phyloP scores from a whole-genome alignment of 1,140 invertebrate species.

The Leptopilina boulardi region DNA sequence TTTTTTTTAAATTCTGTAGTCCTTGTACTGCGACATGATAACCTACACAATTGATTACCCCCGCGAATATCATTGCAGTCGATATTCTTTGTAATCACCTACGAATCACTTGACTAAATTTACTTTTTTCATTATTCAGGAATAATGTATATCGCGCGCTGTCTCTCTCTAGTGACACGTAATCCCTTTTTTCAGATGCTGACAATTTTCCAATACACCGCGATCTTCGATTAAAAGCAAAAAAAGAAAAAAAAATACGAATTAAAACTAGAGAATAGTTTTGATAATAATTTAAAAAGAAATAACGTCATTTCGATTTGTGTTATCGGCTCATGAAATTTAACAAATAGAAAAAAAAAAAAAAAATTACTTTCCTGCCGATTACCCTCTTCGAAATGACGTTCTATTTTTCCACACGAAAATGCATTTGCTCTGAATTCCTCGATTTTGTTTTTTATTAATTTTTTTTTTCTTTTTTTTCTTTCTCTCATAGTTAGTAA shows the following conservation, averaged over 20 bases:
- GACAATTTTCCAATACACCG: slow-evolving; percentile 46
- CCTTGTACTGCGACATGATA: slow-evolving; percentile 52
- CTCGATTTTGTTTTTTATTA: slow-evolving; percentile 10
- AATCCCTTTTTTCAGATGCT: slow-evolving; percentile 54
- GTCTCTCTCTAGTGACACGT: slow-evolving; percentile 33
- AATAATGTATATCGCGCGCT: background rate
- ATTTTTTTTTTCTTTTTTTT: slow-evolving; percentile 25
- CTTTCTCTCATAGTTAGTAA: slow-evolving; percentile 15
- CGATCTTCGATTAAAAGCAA: slow-evolving; percentile 29
- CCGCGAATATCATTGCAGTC: slow-evolving; percentile 46
- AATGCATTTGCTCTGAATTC: slow-evolving; percentile 47
- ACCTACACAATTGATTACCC: slow-evolving; percentile 49
- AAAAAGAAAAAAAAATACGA: slow-evolving; percentile 3
- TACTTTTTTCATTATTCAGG: slow-evolving; percentile 36
- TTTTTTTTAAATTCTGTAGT: slow-evolving; percentile 40
- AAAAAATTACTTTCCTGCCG: background rate
- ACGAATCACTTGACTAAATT: slow-evolving; percentile 38
- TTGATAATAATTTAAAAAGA: background rate
- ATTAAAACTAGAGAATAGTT: slow-evolving; percentile 10
- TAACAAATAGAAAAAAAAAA: background rate
- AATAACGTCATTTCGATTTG: slow-evolving; percentile 17
- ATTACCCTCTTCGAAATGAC: slow-evolving; percentile 25
- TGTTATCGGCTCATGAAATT: background rate
- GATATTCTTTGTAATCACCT: slow-evolving; percentile 42
- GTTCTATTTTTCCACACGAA: slow-evolving; percentile 26